Evolutionary conservation across 2,797 vertebrate genomes (phyloP).

Genomic region (Dallia pectoralis): DNA sequence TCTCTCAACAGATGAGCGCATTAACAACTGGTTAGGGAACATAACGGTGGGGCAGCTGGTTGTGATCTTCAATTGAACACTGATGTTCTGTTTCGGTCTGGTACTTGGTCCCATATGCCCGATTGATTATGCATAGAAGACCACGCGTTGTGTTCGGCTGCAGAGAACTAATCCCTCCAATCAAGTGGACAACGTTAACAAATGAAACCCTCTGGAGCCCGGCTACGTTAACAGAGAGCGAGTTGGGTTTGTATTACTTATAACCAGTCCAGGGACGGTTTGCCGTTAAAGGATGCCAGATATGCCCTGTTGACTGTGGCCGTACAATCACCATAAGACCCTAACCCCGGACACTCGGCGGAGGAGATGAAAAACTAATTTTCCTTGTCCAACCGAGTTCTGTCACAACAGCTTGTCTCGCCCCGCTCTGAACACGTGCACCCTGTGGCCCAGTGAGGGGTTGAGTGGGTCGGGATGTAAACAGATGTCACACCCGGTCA

Average conservation of each 20-base stretch:
- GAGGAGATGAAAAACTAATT: background rate
- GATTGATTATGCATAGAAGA: conserved; percentile 68
- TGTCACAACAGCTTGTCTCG: conserved; percentile 41
- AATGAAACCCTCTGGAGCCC: conserved; percentile 13
- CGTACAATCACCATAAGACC: background rate
- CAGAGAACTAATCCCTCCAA: conserved; percentile 58
- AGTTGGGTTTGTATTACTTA: conserved; percentile 40
- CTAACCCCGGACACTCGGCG: background rate
- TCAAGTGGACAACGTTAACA: conserved; percentile 54
- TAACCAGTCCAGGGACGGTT: background rate
- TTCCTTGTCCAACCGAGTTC: background rate
- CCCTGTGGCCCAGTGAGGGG: conserved; percentile 21
- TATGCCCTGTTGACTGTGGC: background rate
- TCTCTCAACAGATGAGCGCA: background rate
- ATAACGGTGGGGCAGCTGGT: conserved; percentile 62
- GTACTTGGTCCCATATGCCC: conserved; percentile 63
- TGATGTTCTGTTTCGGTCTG: conserved; percentile 41
- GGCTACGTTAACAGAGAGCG: conserved; percentile 56
- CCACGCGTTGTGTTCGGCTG: conserved; percentile 48
- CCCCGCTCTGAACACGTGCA: conserved; percentile 34
- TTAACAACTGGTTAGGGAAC: conserved; percentile 38
- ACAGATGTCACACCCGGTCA: conserved; percentile 40
- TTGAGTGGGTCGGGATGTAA: conserved; percentile 46
- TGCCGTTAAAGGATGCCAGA: background rate
- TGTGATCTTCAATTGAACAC: conserved; percentile 58